Conservation (phyloP, 2,113 vertebrate genomes). For the Scatophagus argus region DNA sequence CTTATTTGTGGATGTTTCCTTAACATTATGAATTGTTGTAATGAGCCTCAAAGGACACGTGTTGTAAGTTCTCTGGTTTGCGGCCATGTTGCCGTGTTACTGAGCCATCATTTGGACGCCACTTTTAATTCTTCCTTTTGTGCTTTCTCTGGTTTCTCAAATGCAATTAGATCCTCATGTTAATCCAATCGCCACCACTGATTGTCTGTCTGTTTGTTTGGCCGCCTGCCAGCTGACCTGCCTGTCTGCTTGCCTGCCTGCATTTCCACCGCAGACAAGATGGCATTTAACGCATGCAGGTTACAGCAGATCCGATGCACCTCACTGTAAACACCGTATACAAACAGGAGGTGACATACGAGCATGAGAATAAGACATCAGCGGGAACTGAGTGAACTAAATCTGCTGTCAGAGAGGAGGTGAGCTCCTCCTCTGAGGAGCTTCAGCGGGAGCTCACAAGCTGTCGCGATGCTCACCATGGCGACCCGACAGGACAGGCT, state of each 20-base stretch:
- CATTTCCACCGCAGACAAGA: slow-evolving; percentile 47
- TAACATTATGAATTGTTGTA: background rate
- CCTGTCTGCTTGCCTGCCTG: slow-evolving; percentile 39
- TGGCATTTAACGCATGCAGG: background rate
- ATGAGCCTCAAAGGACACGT: background rate
- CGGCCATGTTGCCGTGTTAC: slow-evolving; percentile 37
- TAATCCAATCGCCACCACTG: slow-evolving; percentile 65
- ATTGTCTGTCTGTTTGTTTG: slow-evolving; percentile 49
- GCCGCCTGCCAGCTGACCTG: slow-evolving; percentile 63
- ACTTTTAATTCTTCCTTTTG: slow-evolving; percentile 54
- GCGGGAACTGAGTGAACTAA: slow-evolving; percentile 3
- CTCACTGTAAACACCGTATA: slow-evolving; percentile 8
- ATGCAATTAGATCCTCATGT: slow-evolving; percentile 65
- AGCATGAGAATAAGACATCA: slow-evolving; percentile 23
- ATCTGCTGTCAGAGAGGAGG: slow-evolving; percentile 26
- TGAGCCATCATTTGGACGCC: slow-evolving; percentile 39
- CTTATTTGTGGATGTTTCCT: background rate
- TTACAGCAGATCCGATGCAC: background rate
- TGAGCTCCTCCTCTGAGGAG: background rate
- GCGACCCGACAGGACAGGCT: slow-evolving; percentile 28
- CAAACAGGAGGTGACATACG: slow-evolving; percentile 45
- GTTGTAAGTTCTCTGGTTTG: slow-evolving; percentile 1
- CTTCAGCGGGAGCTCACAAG: slow-evolving; percentile 27
- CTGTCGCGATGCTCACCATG: slow-evolving; percentile 38
- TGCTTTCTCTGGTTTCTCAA: slow-evolving; percentile 62